Conservation (phyloP, 2,888 invertebrate species). For the Drosophila macrospina region DNA sequence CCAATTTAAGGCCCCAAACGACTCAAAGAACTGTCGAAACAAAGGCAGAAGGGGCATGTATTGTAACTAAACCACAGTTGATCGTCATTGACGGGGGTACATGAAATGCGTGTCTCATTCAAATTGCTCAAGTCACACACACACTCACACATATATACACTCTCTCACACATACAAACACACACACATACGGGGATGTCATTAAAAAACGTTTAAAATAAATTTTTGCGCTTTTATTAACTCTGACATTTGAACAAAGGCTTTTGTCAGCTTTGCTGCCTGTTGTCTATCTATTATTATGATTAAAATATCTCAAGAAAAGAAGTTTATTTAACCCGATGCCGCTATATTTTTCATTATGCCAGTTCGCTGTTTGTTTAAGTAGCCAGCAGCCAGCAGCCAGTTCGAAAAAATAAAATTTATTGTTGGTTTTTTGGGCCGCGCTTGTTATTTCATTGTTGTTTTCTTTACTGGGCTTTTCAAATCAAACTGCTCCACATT, state of each 20-base stretch:
- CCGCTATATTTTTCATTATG: slow-evolving; percentile 78
- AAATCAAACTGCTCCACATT: slow-evolving; percentile 78
- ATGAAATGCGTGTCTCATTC: slow-evolving; percentile 75
- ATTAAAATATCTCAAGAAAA: slow-evolving; percentile 75
- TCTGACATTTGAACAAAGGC: slow-evolving; percentile 81
- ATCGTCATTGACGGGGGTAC: slow-evolving; percentile 61
- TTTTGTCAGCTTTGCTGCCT: slow-evolving; percentile 78
- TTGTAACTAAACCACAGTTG: slow-evolving; percentile 48
- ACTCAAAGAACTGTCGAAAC: slow-evolving; percentile 67
- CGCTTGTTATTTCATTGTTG: slow-evolving; percentile 73
- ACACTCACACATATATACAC: slow-evolving; percentile 25
- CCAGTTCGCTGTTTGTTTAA: slow-evolving; percentile 70
- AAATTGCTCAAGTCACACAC: slow-evolving; percentile 67
- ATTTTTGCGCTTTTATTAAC: slow-evolving; percentile 82
- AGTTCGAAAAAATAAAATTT: slow-evolving; percentile 48
- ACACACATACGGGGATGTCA: slow-evolving; percentile 65
- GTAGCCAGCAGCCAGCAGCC: slow-evolving; percentile 65
- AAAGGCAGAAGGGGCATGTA: slow-evolving; percentile 52
- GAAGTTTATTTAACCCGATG: slow-evolving; percentile 67
- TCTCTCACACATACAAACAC: slow-evolving; percentile 8
- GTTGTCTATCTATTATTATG: slow-evolving; percentile 74
- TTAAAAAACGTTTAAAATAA: slow-evolving; percentile 82
- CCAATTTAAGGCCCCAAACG: slow-evolving; percentile 51
- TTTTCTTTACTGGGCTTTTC: slow-evolving; percentile 71
- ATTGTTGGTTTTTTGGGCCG: slow-evolving; percentile 69